Percentiles rank a stretch among this genome's conserved stretches.
phyloP scores from a whole-genome alignment of 2,888 invertebrate genomes.

The Metallyticus violacea region DNA sequence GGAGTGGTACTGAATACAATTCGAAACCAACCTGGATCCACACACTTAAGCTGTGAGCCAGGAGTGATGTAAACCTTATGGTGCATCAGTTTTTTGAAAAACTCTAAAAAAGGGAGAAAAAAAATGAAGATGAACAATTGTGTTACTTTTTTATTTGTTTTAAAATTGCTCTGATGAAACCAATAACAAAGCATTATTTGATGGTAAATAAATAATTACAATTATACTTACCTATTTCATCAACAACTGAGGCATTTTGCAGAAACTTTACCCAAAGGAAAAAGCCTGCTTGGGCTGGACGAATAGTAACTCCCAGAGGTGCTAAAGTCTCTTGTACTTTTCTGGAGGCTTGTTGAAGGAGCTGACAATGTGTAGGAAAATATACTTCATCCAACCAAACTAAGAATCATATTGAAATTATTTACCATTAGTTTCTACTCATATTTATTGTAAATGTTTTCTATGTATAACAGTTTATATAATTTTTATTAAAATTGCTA shows the following conservation, averaged over 20 bases:
- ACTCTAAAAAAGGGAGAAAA: neutral
- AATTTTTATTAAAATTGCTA: too few species aligned
- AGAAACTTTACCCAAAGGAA: neutral
- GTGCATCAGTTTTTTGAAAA: neutral
- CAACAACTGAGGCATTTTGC: neutral
- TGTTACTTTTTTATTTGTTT: too few species aligned
- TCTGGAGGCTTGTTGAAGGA: neutral
- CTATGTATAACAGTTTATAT: too few species aligned
- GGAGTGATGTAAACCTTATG: slow-evolving; percentile 3
- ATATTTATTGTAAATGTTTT: too few species aligned
- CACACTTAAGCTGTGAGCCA: neutral
- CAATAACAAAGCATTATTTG: too few species aligned
- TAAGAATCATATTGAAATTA: neutral
- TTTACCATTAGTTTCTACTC: too few species aligned
- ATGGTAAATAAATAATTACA: too few species aligned
- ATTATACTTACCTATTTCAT: neutral
- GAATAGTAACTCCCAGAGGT: neutral
- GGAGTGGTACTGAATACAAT: neutral
- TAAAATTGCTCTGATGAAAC: too few species aligned
- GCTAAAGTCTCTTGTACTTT: neutral
- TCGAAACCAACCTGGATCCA: slow-evolving; percentile 1
- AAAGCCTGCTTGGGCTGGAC: neutral
- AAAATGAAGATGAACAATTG: neutral
- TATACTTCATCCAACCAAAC: neutral
- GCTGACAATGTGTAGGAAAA: neutral